Base-by-base conservation (phyloP, 1,140 invertebrate species). In the Cydia strobilella region DNA sequence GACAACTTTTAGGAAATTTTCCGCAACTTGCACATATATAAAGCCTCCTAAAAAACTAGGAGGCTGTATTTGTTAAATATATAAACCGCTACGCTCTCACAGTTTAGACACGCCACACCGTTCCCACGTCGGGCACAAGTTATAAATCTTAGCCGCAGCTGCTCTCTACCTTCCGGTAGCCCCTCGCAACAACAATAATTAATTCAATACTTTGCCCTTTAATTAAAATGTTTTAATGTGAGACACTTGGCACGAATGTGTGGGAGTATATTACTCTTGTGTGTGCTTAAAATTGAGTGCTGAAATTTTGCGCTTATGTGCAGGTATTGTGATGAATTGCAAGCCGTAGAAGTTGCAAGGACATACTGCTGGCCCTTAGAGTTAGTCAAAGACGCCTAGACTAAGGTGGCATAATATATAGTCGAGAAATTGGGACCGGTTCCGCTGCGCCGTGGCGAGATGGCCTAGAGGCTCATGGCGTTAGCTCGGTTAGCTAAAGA, bases 221-320 rank as follows among this genome's bases (percentile, higher is more conserved):
- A 48, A 73, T 48, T 73, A 73, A 73, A 73, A 73, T 73, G 72
- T 73, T 73, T 73, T 48, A 73, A 69, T 69, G 65, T 35, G 65
- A 69, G 27, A 39, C 65, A 69, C 35, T 35, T 18, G 65, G 65
- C 65, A 31, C 23, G 48, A 39, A 73, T 42, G 27, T 48, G 48
- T 23, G 72, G 9, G 35, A 48, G 15, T 48, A 42, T 31, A 48
- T 51, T 51, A 54, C 23, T 23, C 45, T 72, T 9, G 45, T 48
- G 4, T 48, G 13, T 48, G 15, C 9, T 54, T 54, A 9, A n/a
- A 18, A 15, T 18, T 20, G 10, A 59, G n/a, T 23, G 20, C 54
- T 51, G 4, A 18, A 51, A 51, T n/a, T n/a, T 51, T 51, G 5
- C 13, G 48, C 6, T 18, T 2, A n/a, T n/a, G 5, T 18, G 12